Conservation (phyloP, 2,113 vertebrate species). For the Thamnophis sirtalis region DNA sequence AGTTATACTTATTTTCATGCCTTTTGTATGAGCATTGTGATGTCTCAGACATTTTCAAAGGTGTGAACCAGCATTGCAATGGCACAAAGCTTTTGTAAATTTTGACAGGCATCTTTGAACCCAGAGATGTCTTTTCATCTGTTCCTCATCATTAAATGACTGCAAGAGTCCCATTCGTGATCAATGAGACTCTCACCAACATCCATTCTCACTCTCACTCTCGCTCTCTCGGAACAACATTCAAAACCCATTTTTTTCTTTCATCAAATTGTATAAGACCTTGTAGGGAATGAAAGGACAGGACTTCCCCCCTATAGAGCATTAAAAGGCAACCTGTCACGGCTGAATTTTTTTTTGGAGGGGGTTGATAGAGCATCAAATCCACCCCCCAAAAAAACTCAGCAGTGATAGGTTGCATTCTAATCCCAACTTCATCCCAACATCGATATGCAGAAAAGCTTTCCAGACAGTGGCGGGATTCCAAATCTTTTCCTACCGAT, state of each 20-base stretch:
- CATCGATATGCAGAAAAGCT: background rate
- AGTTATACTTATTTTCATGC: background rate
- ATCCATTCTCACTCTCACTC: background rate
- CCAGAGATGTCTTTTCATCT: background rate
- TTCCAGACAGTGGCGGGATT: background rate
- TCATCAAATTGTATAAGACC: background rate
- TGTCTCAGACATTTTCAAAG: background rate
- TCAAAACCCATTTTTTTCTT: background rate
- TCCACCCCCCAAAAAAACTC: no score
- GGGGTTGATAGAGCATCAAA: no score
- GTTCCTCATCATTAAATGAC: background rate
- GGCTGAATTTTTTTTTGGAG: rapidly evolving
- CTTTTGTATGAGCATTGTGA: background rate
- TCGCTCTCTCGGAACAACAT: background rate
- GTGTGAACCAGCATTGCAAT: background rate
- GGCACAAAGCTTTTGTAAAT: background rate
- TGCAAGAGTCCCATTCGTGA: background rate
- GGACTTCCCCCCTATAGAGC: background rate
- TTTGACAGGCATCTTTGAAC: background rate
- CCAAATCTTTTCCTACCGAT: no score
- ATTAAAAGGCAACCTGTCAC: background rate
- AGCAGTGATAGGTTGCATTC: no score
- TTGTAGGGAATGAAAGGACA: background rate
- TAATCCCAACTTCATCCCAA: background rate
- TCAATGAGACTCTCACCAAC: background rate